Conservation (phyloP, 2,113 vertebrate genomes). For the Sinocyclocheilus rhinocerous region DNA sequence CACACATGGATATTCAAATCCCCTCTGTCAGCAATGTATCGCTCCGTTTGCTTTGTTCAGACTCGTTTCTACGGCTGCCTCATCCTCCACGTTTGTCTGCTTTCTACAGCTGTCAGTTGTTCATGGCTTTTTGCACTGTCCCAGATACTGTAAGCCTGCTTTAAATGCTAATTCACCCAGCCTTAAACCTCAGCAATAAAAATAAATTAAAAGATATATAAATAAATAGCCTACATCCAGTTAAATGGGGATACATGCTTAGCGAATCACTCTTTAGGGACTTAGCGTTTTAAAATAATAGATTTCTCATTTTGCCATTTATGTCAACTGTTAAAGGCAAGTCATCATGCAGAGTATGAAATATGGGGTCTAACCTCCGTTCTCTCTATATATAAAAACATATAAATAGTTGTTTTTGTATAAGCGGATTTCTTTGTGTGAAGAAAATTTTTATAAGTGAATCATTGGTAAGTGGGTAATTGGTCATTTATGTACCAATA, state of each 20-base stretch:
- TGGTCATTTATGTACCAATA: not conserved
- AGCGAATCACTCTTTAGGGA: not conserved
- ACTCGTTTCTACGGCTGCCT: constrained; percentile 29
- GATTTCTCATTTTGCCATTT: not conserved
- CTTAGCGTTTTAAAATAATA: not conserved
- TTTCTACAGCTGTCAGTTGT: constrained; percentile 53
- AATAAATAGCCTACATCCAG: constrained; percentile 13
- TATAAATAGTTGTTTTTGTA: too few species aligned
- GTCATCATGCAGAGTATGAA: not conserved
- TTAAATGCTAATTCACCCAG: constrained; percentile 40
- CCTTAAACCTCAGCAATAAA: not conserved
- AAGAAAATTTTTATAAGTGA: too few species aligned
- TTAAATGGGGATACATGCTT: constrained; percentile 2
- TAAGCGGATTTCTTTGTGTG: too few species aligned
- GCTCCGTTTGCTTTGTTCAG: constrained; percentile 48
- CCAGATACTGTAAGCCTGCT: constrained; percentile 42
- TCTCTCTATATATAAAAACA: too few species aligned
- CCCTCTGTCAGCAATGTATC: constrained; percentile 40
- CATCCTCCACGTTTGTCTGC: constrained; percentile 46
- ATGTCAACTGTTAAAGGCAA: not conserved
- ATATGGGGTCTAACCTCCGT: not conserved
- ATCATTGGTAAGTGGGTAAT: too few species aligned
- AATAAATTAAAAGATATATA: constrained; percentile 35
- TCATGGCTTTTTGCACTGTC: constrained; percentile 33
- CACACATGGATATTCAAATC: constrained; percentile 19